Conservation (phyloP, 1,140 invertebrate genomes). For the Meloidogyne exigua region DNA sequence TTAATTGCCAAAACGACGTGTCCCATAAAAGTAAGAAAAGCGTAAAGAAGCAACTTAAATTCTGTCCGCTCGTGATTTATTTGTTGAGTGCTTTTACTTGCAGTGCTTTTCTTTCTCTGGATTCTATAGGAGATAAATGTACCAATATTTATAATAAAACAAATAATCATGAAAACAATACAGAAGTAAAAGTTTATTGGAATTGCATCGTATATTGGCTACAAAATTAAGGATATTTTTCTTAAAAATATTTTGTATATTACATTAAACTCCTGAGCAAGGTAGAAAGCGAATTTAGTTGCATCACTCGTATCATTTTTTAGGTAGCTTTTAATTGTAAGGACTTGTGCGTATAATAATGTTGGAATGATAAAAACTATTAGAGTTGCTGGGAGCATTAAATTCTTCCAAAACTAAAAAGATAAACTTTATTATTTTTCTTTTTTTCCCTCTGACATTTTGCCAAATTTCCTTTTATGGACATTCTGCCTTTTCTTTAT, state of each 20-base stretch:
- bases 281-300: background rate
- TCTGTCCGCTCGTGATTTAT: background rate
- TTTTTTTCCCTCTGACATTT: background rate
- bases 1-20: conserved; percentile 2
- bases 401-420: conserved; percentile 3
- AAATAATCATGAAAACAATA: conserved; percentile 11
- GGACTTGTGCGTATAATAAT: background rate
- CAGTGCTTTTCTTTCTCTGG: background rate
- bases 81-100: background rate
- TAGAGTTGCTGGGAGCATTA: background rate
- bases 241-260: background rate
- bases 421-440: too few relatives aligned
- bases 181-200: background rate
- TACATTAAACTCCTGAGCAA: background rate
- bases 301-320: background rate
- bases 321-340: background rate
- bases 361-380: conserved; percentile 1
- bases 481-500: too few relatives aligned
- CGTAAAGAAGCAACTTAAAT: conserved; percentile 6
- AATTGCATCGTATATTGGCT: background rate
- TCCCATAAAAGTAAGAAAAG: conserved; percentile 2
- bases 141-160: conserved; percentile 15
- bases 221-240: background rate
- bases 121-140: background rate
- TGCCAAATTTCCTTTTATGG: too few relatives aligned